Percentiles rank a stretch among this genome's conserved stretches.
phyloP scores from a whole-genome alignment of 1,140 invertebrate species.

The Ptiloglossa arizonensis region DNA sequence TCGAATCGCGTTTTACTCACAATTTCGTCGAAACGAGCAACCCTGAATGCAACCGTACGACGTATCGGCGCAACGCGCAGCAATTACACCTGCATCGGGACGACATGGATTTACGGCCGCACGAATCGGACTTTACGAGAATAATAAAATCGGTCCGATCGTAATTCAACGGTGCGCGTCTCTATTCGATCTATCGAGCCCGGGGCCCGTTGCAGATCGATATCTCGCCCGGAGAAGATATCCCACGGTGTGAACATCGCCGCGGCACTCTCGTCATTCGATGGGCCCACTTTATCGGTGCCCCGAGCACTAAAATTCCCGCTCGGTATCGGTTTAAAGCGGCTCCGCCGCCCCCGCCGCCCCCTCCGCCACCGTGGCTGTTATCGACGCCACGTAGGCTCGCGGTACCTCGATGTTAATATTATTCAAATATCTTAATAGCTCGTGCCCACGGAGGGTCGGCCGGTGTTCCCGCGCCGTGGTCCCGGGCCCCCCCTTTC shows the following conservation, averaged over 20 bases:
- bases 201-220: slow-evolving; percentile 6
- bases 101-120: slow-evolving; percentile 29
- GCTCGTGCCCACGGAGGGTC: slow-evolving; percentile 38
- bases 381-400: slow-evolving; percentile 55
- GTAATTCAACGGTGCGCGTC: slow-evolving; percentile 40
- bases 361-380: background rate
- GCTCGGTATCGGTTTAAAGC: slow-evolving; percentile 29
- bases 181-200: slow-evolving; percentile 42
- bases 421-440: slow-evolving; percentile 75
- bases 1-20: background rate
- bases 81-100: slow-evolving; percentile 28
- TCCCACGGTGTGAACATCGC: slow-evolving; percentile 18
- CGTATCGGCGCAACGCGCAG: background rate
- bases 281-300: slow-evolving; percentile 59
- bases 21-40: background rate
- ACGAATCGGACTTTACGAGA: slow-evolving; percentile 40
- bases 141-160: slow-evolving; percentile 48
- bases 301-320: slow-evolving; percentile 64
- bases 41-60: slow-evolving; percentile 11
- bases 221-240: slow-evolving; percentile 20
- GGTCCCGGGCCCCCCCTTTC: background rate
- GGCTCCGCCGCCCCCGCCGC: background rate
- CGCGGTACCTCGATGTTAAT: slow-evolving; percentile 53
- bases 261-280: slow-evolving; percentile 41
- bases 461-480: background rate